Conservation (phyloP, 2,797 vertebrate species). For the Bryconaethiops microstoma region DNA sequence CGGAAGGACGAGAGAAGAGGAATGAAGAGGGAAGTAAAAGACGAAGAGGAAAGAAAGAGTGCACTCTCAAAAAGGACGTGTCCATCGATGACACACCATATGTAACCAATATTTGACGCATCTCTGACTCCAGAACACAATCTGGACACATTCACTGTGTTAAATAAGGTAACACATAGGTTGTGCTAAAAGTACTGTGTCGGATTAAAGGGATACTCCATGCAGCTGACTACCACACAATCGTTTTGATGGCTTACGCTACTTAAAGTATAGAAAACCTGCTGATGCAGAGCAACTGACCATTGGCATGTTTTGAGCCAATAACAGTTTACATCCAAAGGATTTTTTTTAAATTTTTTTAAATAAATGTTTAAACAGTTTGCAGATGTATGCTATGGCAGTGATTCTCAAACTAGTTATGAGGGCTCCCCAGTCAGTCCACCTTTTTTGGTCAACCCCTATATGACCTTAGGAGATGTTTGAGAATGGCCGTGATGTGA, state of each 20-base stretch:
- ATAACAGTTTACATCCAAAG: no score
- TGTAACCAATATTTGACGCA: not conserved
- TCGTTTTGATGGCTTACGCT: not conserved
- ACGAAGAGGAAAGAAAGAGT: conserved; percentile 30
- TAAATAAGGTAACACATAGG: not conserved
- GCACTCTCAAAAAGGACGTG: not conserved
- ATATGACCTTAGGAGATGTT: no score
- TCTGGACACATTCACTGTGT: not conserved
- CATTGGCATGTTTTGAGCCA: not conserved
- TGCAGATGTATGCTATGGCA: no score
- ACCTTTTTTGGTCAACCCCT: no score
- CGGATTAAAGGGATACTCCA: not conserved
- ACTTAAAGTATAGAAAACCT: not conserved
- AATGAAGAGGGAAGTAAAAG: conserved; percentile 24
- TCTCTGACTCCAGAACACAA: not conserved
- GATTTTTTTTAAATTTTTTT: no score
- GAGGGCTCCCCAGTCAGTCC: no score
- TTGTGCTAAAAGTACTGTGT: not conserved
- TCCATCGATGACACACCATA: not conserved
- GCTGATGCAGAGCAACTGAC: not conserved
- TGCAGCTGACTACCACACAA: not conserved
- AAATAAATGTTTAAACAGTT: no score
- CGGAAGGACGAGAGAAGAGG: not conserved
- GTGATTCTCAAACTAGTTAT: no score
- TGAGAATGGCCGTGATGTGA: no score